Evolutionary conservation across 2,113 vertebrate genomes (phyloP).

Genomic region (Trachemys scripta): DNA sequence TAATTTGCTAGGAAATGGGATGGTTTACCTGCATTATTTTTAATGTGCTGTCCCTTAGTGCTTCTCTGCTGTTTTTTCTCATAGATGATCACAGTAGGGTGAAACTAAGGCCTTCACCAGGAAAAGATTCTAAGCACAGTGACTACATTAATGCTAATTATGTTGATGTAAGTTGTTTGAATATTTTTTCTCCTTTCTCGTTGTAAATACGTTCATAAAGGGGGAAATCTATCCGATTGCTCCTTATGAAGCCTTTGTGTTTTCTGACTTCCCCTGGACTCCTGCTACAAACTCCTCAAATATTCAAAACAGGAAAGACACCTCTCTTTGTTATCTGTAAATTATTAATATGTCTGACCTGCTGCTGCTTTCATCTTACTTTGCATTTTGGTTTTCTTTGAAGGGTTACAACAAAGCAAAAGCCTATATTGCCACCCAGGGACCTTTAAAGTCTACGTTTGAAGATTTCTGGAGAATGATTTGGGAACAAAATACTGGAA

Average conservation of each 20-base stretch:
- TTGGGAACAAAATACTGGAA: constrained; percentile 97
- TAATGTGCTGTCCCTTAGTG: background rate
- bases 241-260: background rate
- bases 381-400: constrained; percentile 75
- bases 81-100: constrained; percentile 98
- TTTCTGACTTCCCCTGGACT: constrained; percentile 7
- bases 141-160: constrained; percentile 99
- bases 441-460: constrained; percentile 98
- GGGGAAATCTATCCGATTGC: background rate
- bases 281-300: constrained; percentile 6
- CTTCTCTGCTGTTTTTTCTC: constrained; percentile 38
- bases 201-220: constrained; percentile 30
- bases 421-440: constrained; percentile 98
- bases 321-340: constrained; percentile 52
- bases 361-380: constrained; percentile 66
- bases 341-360: constrained; percentile 72
- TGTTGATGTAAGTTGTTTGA: constrained; percentile 91
- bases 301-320: constrained; percentile 48
- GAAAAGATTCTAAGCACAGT: constrained; percentile 98
- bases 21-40: constrained; percentile 5
- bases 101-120: constrained; percentile 94
- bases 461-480: constrained; percentile 99
- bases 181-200: constrained; percentile 19
- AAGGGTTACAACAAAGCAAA: constrained; percentile 98
- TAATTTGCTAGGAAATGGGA: background rate